phyloP scores from a whole-genome alignment of 2,888 invertebrate genomes.

The Agrilus cyanescens region DNA sequence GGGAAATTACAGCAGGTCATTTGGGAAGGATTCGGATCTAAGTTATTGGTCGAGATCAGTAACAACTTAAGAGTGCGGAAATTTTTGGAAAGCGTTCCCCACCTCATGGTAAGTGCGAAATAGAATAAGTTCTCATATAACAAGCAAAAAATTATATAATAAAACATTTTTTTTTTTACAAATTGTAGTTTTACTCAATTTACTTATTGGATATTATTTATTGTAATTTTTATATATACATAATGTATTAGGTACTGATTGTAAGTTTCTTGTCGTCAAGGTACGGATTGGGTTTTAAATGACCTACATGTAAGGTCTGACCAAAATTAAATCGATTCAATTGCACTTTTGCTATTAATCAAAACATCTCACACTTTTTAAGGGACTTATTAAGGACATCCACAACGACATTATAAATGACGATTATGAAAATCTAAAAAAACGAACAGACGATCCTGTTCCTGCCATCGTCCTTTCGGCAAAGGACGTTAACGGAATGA shows the following conservation, averaged over 20 bases:
- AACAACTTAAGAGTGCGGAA: slow-evolving; percentile 70
- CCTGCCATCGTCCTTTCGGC: slow-evolving; percentile 60
- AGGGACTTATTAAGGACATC: slow-evolving; percentile 73
- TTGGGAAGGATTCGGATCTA: slow-evolving; percentile 82
- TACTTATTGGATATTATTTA: too few relatives aligned
- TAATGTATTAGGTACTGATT: not conserved
- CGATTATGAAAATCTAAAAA: slow-evolving; percentile 57
- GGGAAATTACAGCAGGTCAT: slow-evolving; percentile 75
- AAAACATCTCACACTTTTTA: too few relatives aligned
- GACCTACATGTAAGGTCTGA: too few relatives aligned
- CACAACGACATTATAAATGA: slow-evolving; percentile 69
- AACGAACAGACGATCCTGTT: slow-evolving; percentile 54
- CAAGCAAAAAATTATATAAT: not conserved
- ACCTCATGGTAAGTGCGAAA: slow-evolving; percentile 62
- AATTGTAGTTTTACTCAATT: too few relatives aligned
- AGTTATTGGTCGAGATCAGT: slow-evolving; percentile 71
- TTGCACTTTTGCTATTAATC: too few relatives aligned
- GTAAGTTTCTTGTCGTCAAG: not conserved
- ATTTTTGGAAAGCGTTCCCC: slow-evolving; percentile 88
- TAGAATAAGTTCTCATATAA: not conserved
- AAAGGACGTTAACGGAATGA: slow-evolving; percentile 67
- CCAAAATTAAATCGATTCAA: too few relatives aligned
- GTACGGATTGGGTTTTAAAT: not conserved
- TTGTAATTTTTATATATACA: not conserved
- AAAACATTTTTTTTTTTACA: too few relatives aligned